Percentiles rank a stretch among this genome's conserved stretches.
These are phyloP conservation scores for Connochaetes taurinus DNA, from an alignment of 2,113 vertebrate genomes.

Conservation along the genomic window DNA sequence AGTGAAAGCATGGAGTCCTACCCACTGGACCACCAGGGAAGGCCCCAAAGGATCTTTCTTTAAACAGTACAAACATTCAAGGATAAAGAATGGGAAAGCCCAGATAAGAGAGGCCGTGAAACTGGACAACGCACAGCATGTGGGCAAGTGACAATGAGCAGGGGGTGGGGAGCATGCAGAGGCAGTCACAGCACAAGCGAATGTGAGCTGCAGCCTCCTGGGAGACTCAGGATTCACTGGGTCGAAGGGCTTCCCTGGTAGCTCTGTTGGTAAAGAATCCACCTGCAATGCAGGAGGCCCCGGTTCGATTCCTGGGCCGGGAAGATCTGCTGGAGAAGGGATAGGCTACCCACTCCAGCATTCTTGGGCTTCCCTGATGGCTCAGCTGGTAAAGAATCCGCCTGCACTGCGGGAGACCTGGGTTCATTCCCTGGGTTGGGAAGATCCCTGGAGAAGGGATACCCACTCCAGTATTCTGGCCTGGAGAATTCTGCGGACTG, in stretches of 20 bases:
- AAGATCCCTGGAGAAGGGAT: background rate
- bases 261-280: background rate
- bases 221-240: background rate
- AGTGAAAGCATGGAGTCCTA: background rate
- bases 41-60: background rate
- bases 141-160: rapidly evolving
- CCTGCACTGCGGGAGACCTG: background rate
- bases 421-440: background rate
- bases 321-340: background rate
- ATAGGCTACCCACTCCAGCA: background rate
- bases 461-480: background rate
- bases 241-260: background rate
- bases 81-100: background rate
- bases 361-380: background rate
- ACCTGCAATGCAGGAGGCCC: background rate
- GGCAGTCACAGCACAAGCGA: background rate
- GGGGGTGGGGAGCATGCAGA: rapidly evolving
- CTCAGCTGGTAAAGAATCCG: background rate
- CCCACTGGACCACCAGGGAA: background rate
- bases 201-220: background rate
- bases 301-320: background rate
- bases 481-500: background rate
- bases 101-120: background rate
- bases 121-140: rapidly evolving
- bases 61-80: background rate